A percentile compares a stretch with the other conserved stretches of the same genome.
These are phyloP conservation scores for Botia kubotai DNA, from an alignment of 2,797 vertebrate genomes.

Conservation along the genomic window DNA sequence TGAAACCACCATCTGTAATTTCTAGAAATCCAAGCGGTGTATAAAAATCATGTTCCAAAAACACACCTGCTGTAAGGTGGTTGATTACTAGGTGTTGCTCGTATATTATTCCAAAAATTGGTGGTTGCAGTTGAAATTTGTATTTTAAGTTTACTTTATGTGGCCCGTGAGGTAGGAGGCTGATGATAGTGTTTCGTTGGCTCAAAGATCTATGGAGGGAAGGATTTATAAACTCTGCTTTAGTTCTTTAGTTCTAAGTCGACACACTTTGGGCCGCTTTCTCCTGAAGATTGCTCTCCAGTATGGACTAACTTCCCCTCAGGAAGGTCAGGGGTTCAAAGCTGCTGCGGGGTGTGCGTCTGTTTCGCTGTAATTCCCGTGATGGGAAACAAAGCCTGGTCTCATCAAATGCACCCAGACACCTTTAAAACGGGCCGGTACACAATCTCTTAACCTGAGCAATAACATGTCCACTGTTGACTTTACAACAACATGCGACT, in stretches of 20 bases:
- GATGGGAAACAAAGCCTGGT: constrained; percentile 66
- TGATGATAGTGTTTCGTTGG: constrained; percentile 26
- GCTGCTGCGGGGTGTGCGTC: constrained; percentile 15
- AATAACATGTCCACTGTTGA: constrained; percentile 46
- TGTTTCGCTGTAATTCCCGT: constrained; percentile 36
- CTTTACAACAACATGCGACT: constrained; percentile 17
- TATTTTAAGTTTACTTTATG: constrained; percentile 21
- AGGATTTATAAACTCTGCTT: constrained; percentile 35
- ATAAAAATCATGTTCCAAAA: constrained; percentile 19
- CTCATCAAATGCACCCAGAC: constrained; percentile 34
- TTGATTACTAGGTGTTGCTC: constrained; percentile 37
- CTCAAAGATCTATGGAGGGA: not conserved
- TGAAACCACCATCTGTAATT: not conserved
- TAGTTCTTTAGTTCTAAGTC: constrained; percentile 28
- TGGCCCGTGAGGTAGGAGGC: constrained; percentile 18
- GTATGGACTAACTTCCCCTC: constrained; percentile 66
- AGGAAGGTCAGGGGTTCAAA: constrained; percentile 77
- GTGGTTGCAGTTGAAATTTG: constrained; percentile 2
- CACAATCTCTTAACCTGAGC: constrained; percentile 33
- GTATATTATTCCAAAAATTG: constrained; percentile 15
- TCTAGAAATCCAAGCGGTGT: constrained; percentile 16
- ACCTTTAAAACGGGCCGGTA: constrained; percentile 49
- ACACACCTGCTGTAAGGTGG: constrained; percentile 28
- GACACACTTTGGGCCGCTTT: not conserved
- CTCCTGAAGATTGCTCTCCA: constrained; percentile 40